Evolutionary conservation across 2,797 vertebrate genomes (phyloP).

Genomic region (Cirrhinus molitorella): DNA sequence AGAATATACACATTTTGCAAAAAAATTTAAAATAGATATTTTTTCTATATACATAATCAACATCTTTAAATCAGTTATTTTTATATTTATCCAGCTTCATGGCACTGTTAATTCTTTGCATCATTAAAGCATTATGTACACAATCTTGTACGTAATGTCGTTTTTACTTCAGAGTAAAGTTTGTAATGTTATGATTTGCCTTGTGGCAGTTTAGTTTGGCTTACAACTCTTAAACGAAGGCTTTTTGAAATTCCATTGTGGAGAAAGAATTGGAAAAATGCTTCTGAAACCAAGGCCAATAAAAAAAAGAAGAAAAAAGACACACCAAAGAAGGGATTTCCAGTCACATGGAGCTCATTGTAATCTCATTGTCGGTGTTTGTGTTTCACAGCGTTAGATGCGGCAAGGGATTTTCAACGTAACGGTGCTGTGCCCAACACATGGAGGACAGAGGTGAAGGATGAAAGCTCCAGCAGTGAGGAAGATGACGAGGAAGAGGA

Average conservation of each 20-base stretch:
- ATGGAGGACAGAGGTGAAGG: constrained; percentile 85
- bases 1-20: too few relatives aligned
- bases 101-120: neutral
- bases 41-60: neutral
- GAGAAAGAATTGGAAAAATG: neutral
- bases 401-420: constrained; percentile 79
- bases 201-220: neutral
- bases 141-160: too few relatives aligned
- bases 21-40: neutral
- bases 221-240: neutral
- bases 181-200: neutral
- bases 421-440: constrained; percentile 71
- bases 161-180: neutral
- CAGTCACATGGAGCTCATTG: neutral
- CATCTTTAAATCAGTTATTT: neutral
- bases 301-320: neutral
- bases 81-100: neutral
- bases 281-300: neutral
- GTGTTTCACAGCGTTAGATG: constrained; percentile 74
- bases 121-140: neutral
- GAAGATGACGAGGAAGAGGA: constrained; percentile 80
- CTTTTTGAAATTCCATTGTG: neutral
- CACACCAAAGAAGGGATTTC: neutral
- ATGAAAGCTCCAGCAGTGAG: constrained; percentile 85
- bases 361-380: neutral